These are phyloP conservation scores for Sebastes glaucus DNA, from an alignment of 2,797 vertebrate species.

Conservation along the genomic window DNA sequence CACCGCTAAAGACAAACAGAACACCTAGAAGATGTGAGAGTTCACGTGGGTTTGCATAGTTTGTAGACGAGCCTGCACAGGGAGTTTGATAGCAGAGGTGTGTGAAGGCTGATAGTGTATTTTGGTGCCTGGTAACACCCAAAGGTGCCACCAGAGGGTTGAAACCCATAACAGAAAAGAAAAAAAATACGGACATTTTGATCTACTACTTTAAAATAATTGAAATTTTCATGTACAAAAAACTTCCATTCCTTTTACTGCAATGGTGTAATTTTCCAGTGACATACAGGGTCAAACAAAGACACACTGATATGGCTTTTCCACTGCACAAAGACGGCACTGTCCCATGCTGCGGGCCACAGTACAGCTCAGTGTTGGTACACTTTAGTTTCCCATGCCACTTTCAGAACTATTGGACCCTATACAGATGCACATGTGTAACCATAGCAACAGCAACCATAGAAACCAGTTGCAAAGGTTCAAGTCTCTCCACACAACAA, in stretches of 20 bases:
- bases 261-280: too few relatives aligned
- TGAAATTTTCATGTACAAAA: background rate
- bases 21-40: background rate
- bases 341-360: too few relatives aligned
- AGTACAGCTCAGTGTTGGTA: too few relatives aligned
- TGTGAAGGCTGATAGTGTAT: background rate
- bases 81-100: background rate
- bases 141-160: background rate
- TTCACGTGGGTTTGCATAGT: conserved; percentile 13
- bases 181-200: background rate
- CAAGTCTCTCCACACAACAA: background rate
- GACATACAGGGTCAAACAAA: too few relatives aligned
- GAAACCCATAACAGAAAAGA: background rate
- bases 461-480: background rate
- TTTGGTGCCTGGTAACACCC: background rate
- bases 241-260: too few relatives aligned
- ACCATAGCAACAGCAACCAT: too few relatives aligned
- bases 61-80: background rate
- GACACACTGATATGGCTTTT: too few relatives aligned
- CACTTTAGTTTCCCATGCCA: too few relatives aligned
- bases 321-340: too few relatives aligned
- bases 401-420: too few relatives aligned
- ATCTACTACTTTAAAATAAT: background rate
- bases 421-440: too few relatives aligned
- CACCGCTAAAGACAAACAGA: conserved; percentile 17